Percentiles rank a stretch among this genome's conserved stretches.
These are phyloP conservation scores for Netelia fuscicornis DNA, from an alignment of 2,888 invertebrate genomes.

Conservation along the genomic window DNA sequence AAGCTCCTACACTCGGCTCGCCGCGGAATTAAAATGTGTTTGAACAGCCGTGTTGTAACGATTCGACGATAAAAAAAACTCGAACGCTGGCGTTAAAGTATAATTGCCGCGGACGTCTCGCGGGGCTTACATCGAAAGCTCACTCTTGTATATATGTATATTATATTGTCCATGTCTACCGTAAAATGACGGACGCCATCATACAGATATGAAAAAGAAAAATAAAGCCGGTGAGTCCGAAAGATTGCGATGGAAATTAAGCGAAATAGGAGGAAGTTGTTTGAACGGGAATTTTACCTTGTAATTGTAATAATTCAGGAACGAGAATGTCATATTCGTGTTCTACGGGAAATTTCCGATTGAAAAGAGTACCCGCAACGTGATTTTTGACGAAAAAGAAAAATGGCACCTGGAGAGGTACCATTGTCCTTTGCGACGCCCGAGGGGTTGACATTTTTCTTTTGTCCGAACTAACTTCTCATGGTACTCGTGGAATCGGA, in stretches of 20 bases:
- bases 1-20: slow-evolving; percentile 42
- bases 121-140: slow-evolving; percentile 30
- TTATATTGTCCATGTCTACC: neutral
- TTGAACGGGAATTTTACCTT: too few species aligned
- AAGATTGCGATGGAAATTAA: slow-evolving; percentile 32
- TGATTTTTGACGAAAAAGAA: too few species aligned
- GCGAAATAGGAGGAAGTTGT: neutral
- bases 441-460: too few species aligned
- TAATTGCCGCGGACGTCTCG: slow-evolving; percentile 57
- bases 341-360: too few species aligned
- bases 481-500: too few species aligned
- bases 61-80: slow-evolving; percentile 54
- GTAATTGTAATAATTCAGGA: too few species aligned
- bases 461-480: too few species aligned
- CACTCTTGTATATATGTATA: neutral
- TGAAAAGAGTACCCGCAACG: too few species aligned
- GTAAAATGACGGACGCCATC: neutral
- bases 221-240: slow-evolving; percentile 15
- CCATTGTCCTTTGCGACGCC: too few species aligned
- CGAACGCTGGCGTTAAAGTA: slow-evolving; percentile 37
- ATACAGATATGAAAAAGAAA: slow-evolving; percentile 3
- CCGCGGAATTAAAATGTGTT: slow-evolving; percentile 59
- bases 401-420: too few species aligned
- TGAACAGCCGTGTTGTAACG: slow-evolving; percentile 62
- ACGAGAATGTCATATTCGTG: too few species aligned